Conservation (phyloP, 2,888 invertebrate genomes). For the Gortyna flavago region DNA sequence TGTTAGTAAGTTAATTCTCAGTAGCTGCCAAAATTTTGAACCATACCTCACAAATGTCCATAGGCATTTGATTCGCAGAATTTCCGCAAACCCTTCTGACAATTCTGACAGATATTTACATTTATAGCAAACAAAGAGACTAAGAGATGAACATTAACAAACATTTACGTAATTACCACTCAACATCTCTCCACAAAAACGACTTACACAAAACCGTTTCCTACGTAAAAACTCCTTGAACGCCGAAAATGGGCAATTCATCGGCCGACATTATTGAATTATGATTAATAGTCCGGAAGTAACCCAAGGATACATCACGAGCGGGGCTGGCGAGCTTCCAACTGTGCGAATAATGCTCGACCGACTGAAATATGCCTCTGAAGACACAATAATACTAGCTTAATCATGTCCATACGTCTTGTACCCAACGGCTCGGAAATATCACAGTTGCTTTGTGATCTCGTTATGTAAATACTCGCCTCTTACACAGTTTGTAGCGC, state of each 20-base stretch:
- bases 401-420: constrained; percentile 75
- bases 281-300: constrained; percentile 79
- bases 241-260: constrained; percentile 69
- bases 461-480: constrained; percentile 62
- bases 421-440: constrained; percentile 72
- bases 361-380: constrained; percentile 72
- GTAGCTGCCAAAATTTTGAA: neutral
- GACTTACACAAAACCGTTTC: constrained; percentile 44
- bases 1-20: constrained; percentile 2
- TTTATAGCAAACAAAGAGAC: constrained; percentile 2
- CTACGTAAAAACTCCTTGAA: constrained; percentile 57
- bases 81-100: neutral
- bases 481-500: constrained; percentile 47
- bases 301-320: constrained; percentile 71
- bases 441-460: constrained; percentile 64
- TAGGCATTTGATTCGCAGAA: neutral
- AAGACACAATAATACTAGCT: constrained; percentile 76
- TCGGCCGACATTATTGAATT: constrained; percentile 77
- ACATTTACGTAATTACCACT: constrained; percentile 53
- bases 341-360: constrained; percentile 62
- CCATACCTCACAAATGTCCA: neutral
- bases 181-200: constrained; percentile 38
- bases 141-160: constrained; percentile 30
- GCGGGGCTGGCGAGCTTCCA: constrained; percentile 67
- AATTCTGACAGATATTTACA: neutral